Evolutionary conservation across 2,888 invertebrate species (phyloP).

Genomic region (Synanthedon formicaeformis): DNA sequence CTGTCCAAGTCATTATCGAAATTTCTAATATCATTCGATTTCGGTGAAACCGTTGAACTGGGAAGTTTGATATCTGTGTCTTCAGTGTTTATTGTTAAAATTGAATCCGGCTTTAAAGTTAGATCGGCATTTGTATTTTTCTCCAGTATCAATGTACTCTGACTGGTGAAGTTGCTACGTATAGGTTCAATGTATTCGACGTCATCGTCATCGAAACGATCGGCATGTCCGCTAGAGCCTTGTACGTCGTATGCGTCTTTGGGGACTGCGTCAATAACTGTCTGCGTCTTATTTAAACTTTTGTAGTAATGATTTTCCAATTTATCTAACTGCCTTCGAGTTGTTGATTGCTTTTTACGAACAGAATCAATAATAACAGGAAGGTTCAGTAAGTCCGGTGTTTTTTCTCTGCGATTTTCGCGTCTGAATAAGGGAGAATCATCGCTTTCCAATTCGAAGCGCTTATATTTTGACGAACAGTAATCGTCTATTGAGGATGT

Average conservation of each 20-base stretch:
- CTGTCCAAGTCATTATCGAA: slow-evolving; percentile 48
- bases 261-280: slow-evolving; percentile 57
- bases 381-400: slow-evolving; percentile 57
- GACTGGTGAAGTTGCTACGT: slow-evolving; percentile 59
- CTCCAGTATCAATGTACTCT: slow-evolving; percentile 60
- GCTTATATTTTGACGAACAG: slow-evolving; percentile 64
- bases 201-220: slow-evolving; percentile 52
- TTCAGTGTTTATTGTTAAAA: slow-evolving; percentile 54
- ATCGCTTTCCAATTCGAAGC: slow-evolving; percentile 63
- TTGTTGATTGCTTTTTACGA: slow-evolving; percentile 55
- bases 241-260: slow-evolving; percentile 56
- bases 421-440: slow-evolving; percentile 59
- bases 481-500: slow-evolving; percentile 64
- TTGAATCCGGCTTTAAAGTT: slow-evolving; percentile 40
- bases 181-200: slow-evolving; percentile 67
- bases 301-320: slow-evolving; percentile 62
- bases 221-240: slow-evolving; percentile 53
- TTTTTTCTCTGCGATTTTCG: slow-evolving; percentile 40
- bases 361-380: slow-evolving; percentile 62
- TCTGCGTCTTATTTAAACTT: slow-evolving; percentile 44
- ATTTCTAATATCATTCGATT: slow-evolving; percentile 30
- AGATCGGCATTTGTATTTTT: slow-evolving; percentile 35
- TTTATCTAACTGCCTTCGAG: slow-evolving; percentile 59
- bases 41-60: slow-evolving; percentile 58
- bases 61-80: slow-evolving; percentile 59